These are phyloP conservation scores for Caenorhabditis plicata DNA, from an alignment of 2,888 invertebrate species.

Conservation along the genomic window DNA sequence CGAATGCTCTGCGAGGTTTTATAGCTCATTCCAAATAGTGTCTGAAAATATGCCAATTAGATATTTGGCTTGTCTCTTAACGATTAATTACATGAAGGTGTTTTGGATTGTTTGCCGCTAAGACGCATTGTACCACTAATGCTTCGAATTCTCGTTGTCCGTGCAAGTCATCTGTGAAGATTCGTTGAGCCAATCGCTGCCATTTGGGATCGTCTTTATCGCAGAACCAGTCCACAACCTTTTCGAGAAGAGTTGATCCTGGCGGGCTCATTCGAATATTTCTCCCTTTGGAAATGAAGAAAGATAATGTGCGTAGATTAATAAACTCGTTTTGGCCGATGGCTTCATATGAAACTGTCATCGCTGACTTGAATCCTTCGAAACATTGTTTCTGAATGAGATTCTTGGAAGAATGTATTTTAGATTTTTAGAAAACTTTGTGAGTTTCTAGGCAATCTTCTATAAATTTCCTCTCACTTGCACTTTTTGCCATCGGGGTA, in stretches of 20 bases:
- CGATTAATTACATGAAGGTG: too few relatives aligned
- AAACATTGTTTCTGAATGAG: too few relatives aligned
- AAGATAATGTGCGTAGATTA: not conserved
- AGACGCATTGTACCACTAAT: constrained; percentile 4
- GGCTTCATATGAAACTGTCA: too few relatives aligned
- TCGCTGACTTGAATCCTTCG: too few relatives aligned
- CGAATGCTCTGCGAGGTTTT: too few relatives aligned
- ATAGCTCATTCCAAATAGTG: too few relatives aligned
- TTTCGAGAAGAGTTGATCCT: constrained; percentile 1
- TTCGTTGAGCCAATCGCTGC: constrained; percentile 19
- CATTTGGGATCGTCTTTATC: constrained; percentile 4
- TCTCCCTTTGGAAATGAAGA: not conserved
- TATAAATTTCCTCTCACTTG: not conserved
- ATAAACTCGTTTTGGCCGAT: not conserved
- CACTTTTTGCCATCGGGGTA: not conserved
- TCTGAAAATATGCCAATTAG: too few relatives aligned
- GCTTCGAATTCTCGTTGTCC: constrained; percentile 16
- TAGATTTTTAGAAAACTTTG: not conserved
- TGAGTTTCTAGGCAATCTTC: not conserved
- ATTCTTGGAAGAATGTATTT: not conserved
- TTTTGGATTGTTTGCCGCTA: not conserved
- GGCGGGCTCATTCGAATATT: not conserved
- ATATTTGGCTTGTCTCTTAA: too few relatives aligned
- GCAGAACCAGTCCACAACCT: constrained; percentile 5
- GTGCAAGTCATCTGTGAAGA: constrained; percentile 22